Base-by-base conservation (phyloP, 2,797 vertebrate genomes). In the Rhodeus uyekii region DNA sequence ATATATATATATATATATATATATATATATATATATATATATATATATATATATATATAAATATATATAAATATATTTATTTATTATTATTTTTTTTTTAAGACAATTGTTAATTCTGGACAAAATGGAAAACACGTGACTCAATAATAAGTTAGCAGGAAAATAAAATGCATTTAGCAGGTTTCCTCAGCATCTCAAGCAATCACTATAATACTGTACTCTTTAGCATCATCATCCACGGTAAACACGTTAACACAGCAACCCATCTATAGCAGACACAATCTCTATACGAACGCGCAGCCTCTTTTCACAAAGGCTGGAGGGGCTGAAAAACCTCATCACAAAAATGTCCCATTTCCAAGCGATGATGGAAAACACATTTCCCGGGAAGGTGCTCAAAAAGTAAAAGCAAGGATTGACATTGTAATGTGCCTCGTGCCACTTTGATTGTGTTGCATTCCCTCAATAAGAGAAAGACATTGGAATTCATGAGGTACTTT, bases 361-460 rank as follows among this genome's bases (percentile, higher is more conserved):
- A 64, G 24, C 53, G 36, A 64, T 24, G 76, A 55, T 39, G 73
- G 60, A 83, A 80, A 50, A 64, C 69, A 38, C 86, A 87, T 92
- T 87, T 86, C 82, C 85, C 82, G 90, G 82, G 89, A 91, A 91
- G 58, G 82, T 88, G 84, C 89, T 86, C 87, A 46, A 90, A 88
- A 87, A 88, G 84, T 89, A 87, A 83, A 87, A 67, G 86, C 90
- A 91, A 85, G 90, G 87, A 89, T 85, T 86, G 88, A 88, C 88
- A 88, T 68, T 38, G 53, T 46, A 84, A 53, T 34, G 27, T 19
- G 88, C 10, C 84, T 84, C 63, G 68, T 42, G 64, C 89, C 74
- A 83, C 78, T 76, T 86, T 90, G 89, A 94, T 92, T 91, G 86
- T 89, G 82, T 89, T 91, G 86, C 83, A 84, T 84, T 89, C 80